Evolutionary conservation across 2,888 invertebrate species (phyloP).

Genomic region (Thalpophila matura): DNA sequence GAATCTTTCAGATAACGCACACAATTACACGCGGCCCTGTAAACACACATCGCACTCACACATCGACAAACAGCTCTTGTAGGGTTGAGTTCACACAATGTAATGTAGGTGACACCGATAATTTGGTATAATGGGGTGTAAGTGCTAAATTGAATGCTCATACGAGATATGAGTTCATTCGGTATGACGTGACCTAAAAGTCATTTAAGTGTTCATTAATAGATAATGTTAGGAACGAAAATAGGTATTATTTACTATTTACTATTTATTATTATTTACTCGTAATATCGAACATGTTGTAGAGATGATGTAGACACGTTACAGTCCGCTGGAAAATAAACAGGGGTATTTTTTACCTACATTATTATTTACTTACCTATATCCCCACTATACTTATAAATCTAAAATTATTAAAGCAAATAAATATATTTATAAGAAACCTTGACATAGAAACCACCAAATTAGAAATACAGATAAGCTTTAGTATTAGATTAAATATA

Average conservation of each 20-base stretch:
- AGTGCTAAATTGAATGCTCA: constrained; percentile 84
- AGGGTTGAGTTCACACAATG: constrained; percentile 82
- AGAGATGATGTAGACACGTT: not conserved
- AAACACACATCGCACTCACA: constrained; percentile 56
- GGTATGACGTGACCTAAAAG: constrained; percentile 65
- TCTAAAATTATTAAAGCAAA: no score
- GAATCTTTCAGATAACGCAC: constrained; percentile 90
- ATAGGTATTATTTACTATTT: not conserved
- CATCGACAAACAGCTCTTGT: constrained; percentile 64
- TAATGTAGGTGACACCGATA: constrained; percentile 89
- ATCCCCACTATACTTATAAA: no score
- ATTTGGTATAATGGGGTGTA: constrained; percentile 86
- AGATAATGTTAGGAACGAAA: not conserved
- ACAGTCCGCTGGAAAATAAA: not conserved
- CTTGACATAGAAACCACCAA: not conserved
- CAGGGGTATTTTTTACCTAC: no score
- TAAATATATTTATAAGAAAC: no score
- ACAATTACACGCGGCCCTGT: constrained; percentile 69
- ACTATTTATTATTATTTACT: not conserved
- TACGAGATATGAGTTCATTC: constrained; percentile 72
- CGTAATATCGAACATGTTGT: no score
- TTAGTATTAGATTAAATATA: not conserved
- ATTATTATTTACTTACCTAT: no score
- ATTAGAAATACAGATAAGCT: not conserved
- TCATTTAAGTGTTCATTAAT: constrained; percentile 10